phyloP scores from a whole-genome alignment of 1,140 invertebrate genomes.

The Leucophenga varia region DNA sequence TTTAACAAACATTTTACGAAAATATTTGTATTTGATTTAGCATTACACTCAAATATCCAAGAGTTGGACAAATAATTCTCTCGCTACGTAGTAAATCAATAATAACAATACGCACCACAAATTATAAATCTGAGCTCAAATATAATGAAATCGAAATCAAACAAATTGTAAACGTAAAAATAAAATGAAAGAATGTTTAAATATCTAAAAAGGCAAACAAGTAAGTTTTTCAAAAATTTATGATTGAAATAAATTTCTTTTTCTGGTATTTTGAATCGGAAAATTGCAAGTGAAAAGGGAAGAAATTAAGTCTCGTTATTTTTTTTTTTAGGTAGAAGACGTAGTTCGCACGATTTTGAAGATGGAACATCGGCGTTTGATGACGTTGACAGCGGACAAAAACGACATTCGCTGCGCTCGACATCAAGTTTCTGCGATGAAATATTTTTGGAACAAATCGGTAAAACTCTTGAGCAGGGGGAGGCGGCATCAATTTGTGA shows the following conservation, averaged over 20 bases:
- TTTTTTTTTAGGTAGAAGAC: slow-evolving; percentile 32
- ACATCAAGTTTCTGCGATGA: slow-evolving; percentile 55
- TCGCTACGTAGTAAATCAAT: no score
- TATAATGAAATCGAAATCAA: slow-evolving; percentile 1
- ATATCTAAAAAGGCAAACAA: slow-evolving; percentile 50
- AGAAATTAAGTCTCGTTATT: background rate
- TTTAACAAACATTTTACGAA: no score
- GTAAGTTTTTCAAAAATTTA: slow-evolving; percentile 26
- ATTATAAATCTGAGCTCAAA: no score
- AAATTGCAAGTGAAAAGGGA: background rate
- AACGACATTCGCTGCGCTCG: slow-evolving; percentile 46
- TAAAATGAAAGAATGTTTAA: slow-evolving; percentile 48
- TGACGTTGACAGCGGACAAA: slow-evolving; percentile 32
- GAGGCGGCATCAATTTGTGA: no score
- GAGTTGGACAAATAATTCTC: no score
- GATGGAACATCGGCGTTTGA: no score
- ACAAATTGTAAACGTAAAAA: slow-evolving; percentile 1
- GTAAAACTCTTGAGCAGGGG: no score
- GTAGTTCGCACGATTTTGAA: slow-evolving; percentile 33
- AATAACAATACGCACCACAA: no score
- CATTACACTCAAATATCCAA: no score
- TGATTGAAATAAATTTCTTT: background rate
- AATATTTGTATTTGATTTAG: no score
- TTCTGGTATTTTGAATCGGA: background rate
- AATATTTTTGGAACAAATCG: slow-evolving; percentile 36